Evolutionary conservation across 1,140 invertebrate genomes (phyloP).

Genomic region (Drosophila erecta): DNA sequence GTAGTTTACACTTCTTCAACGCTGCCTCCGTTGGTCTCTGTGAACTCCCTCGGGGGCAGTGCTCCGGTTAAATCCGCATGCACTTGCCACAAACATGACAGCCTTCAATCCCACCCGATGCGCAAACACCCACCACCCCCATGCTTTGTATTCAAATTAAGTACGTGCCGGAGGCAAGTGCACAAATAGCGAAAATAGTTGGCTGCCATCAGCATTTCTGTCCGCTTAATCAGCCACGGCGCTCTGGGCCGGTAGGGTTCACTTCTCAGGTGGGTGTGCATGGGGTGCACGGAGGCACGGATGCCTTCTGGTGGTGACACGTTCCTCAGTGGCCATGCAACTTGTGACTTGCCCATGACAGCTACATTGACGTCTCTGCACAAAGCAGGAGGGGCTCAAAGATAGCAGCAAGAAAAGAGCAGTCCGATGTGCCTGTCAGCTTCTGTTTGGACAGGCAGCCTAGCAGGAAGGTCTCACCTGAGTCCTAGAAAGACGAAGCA

Average conservation of each 20-base stretch:
- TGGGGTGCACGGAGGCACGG: not conserved
- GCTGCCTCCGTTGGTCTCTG: not conserved
- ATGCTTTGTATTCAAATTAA: conserved; percentile 41
- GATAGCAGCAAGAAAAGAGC: conserved; percentile 8
- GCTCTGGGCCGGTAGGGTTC: not conserved
- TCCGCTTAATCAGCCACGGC: conserved; percentile 28
- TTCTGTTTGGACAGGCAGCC: not conserved
- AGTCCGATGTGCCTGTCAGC: conserved; percentile 2
- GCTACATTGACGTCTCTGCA: conserved; percentile 27
- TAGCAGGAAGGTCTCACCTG: conserved; percentile 30
- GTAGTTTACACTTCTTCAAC: conserved; percentile 47
- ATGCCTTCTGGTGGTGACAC: conserved; percentile 7
- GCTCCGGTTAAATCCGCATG: conserved; percentile 2
- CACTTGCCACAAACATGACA: conserved; percentile 10
- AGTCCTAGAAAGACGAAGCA: not conserved
- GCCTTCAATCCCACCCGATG: not conserved
- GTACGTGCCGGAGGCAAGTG: conserved; percentile 35
- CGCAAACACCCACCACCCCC: not conserved
- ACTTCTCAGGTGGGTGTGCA: not conserved
- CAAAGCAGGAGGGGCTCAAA: conserved; percentile 15
- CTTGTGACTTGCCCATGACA: conserved; percentile 40
- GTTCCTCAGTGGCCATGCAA: conserved; percentile 10
- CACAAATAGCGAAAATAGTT: conserved; percentile 45
- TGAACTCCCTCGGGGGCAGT: not conserved
- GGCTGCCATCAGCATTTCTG: conserved; percentile 32